A percentile compares a stretch with the other conserved stretches of the same genome.
These are phyloP conservation scores for Tachyglossus aculeatus DNA, from an alignment of 2,797 vertebrate species.

Conservation along the genomic window DNA sequence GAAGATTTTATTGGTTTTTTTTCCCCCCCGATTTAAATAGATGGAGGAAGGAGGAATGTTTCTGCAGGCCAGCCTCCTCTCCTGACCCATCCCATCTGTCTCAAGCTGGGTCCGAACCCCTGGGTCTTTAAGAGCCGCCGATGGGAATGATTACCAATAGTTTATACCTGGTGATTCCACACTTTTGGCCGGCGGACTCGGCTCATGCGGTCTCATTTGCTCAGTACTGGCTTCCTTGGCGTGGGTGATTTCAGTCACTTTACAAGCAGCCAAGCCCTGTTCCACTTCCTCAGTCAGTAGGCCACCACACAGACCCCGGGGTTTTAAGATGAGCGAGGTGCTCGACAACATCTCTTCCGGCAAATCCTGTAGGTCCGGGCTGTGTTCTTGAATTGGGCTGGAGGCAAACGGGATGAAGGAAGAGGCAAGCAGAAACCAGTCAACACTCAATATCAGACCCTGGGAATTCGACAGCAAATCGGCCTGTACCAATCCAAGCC, in stretches of 20 bases:
- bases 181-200: background rate
- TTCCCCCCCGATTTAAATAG: too few relatives aligned
- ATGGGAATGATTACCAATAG: background rate
- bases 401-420: background rate
- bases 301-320: background rate
- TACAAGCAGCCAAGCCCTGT: conserved; percentile 52
- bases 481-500: background rate
- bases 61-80: too few relatives aligned
- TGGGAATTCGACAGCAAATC: background rate
- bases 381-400: conserved; percentile 80
- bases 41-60: too few relatives aligned
- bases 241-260: conserved; percentile 24
- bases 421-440: background rate
- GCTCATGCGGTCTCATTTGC: background rate
- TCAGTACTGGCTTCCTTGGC: background rate
- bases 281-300: conserved; percentile 47
- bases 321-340: conserved; percentile 1
- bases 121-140: too few relatives aligned
- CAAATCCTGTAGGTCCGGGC: conserved; percentile 52
- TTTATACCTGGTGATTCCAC: conserved; percentile 52
- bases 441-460: background rate
- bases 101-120: too few relatives aligned
- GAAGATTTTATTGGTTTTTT: too few relatives aligned
- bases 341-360: rapidly evolving
- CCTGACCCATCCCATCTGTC: too few relatives aligned